A percentile compares a stretch with the other conserved stretches of the same genome.
Conservation (phyloP, 2,113 vertebrate genomes). For the Strigops habroptila region DNA sequence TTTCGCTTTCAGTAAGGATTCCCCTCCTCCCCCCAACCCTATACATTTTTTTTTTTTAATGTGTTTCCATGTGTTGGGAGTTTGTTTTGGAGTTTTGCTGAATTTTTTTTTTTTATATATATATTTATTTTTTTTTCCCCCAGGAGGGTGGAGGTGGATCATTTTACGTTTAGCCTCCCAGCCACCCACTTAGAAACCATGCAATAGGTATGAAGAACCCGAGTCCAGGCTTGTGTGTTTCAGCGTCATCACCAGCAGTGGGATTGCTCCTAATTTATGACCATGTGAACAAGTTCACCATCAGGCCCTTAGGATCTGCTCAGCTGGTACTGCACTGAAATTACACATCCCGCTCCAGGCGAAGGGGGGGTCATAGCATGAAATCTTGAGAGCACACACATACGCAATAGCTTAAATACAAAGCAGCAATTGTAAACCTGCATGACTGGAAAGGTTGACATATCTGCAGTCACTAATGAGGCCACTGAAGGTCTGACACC, state of each 20-base stretch:
- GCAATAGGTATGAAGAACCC: not conserved
- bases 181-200: not conserved
- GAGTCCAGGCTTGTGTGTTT: not conserved
- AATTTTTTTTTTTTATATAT: not conserved
- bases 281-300: not conserved
- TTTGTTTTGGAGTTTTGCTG: not conserved
- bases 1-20: constrained; percentile 20
- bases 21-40: not conserved
- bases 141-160: not conserved
- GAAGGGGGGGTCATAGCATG: not conserved
- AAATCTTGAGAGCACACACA: not conserved
- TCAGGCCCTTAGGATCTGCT: not conserved
- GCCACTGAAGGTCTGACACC: not conserved
- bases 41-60: not conserved
- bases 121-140: not conserved
- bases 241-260: not conserved
- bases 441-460: not conserved
- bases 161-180: constrained; percentile 12
- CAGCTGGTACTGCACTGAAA: not conserved
- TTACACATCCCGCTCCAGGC: not conserved
- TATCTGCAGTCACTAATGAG: not conserved
- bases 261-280: not conserved
- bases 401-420: not conserved
- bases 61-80: not conserved
- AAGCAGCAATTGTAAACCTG: not conserved